Evolutionary conservation across 2,888 invertebrate species (phyloP), one percentile per base, ranked within the genome.

Genomic region (Nymphalis urticae): DNA sequence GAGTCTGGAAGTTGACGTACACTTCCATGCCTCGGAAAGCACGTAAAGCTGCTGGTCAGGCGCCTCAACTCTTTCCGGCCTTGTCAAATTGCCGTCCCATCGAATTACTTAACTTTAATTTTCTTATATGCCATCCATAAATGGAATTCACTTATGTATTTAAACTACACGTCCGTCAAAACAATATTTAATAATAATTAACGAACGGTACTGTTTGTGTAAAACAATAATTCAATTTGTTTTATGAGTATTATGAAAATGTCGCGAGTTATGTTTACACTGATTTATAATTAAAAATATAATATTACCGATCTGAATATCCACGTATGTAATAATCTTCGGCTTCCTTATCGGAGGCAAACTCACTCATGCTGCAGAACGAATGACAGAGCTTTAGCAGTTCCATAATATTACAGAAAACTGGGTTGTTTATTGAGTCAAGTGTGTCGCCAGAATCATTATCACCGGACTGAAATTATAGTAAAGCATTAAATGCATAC

Each of bases 311-410:
- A 32, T 90, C 90, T 13, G 92, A 87, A 75, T 87, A 93, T 48
- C 89, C 91, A 59, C 79, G 80, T 16, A 92, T 85, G 59, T 89
- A 89, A 74, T 92, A 91, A 56, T 88, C 86, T 71, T 92, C 91
- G 0, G 85, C 84, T 9, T 89, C 87, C 62, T 77, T 85, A 66
- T 90, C 90, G 0, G 82, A 81, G 74, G 90, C 93, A 0, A 85
- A 82, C 72, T 86, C 84, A 64, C 91, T 93, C 75, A 91, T 92
- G 59, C 86, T 82, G 75, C 95, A 94, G 83, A 95, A 95, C 42
- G 94, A 93, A 75, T 95, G 94, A 77, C 95, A 95, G 17, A 96
- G 88, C 81, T 95, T 90, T 72, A 95, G 87, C 72, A 95, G 86
- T 77, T 94, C 90, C 83, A 94, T 89, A 32, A 94, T 94, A 71